phyloP scores from a whole-genome alignment of 2,113 vertebrate genomes.

The Castor canadensis region DNA sequence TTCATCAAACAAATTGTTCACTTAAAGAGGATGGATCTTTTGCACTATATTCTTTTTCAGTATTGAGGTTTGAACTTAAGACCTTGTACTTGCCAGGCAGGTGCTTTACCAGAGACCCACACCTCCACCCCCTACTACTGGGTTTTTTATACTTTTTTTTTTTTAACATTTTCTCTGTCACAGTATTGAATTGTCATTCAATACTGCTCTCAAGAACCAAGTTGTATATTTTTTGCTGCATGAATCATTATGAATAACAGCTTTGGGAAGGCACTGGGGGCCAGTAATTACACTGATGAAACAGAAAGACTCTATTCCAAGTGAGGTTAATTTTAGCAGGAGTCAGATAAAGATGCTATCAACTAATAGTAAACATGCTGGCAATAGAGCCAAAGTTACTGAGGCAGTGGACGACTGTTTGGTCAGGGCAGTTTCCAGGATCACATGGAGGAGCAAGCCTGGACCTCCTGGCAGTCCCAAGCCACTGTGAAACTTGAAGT shows the following conservation, averaged over 20 bases:
- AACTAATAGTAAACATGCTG: slow-evolving; percentile 32
- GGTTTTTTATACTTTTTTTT: not conserved
- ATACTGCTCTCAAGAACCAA: slow-evolving; percentile 48
- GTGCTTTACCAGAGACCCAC: too few relatives aligned
- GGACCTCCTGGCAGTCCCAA: not conserved
- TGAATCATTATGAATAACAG: slow-evolving; percentile 59
- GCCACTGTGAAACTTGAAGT: not conserved
- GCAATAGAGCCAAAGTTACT: not conserved
- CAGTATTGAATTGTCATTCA: slow-evolving; percentile 14
- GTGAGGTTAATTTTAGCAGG: slow-evolving; percentile 76
- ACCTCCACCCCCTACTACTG: too few relatives aligned
- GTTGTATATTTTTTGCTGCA: slow-evolving; percentile 59
- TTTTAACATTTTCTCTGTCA: not conserved
- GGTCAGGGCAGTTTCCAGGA: not conserved
- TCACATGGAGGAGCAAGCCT: not conserved
- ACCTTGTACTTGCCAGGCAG: too few relatives aligned
- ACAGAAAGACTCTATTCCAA: slow-evolving; percentile 69
- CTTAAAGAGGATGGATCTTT: not conserved
- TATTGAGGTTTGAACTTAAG: too few relatives aligned
- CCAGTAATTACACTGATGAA: slow-evolving; percentile 75
- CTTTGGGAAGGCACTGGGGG: slow-evolving; percentile 58
- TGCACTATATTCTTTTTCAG: too few relatives aligned
- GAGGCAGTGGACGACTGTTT: not conserved
- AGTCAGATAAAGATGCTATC: slow-evolving; percentile 69
- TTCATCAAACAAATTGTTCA: not conserved